Evolutionary conservation across 2,888 invertebrate species (phyloP).

Genomic region (Dryobotodes eremita): DNA sequence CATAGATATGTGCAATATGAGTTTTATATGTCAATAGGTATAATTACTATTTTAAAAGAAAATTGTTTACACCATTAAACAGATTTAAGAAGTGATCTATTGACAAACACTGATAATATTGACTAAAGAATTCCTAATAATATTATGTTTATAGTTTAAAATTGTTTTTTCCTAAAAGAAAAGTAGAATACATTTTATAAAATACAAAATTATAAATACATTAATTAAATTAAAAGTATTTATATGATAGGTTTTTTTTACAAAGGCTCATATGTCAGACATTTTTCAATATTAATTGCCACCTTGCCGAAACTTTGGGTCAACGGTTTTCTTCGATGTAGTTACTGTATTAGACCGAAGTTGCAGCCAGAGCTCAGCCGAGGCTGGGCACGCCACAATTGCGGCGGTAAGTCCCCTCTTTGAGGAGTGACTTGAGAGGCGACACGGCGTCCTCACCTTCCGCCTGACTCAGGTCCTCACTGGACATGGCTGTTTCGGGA

Average conservation of each 20-base stretch:
- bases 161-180: conserved; percentile 10
- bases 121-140: conserved; percentile 23
- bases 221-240: conserved; percentile 28
- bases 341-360: background rate
- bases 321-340: background rate
- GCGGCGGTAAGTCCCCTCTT: no score
- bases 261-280: conserved; percentile 18
- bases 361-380: background rate
- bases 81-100: background rate
- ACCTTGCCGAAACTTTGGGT: background rate
- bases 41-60: conserved; percentile 5
- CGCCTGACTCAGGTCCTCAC: no score
- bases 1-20: conserved; percentile 1
- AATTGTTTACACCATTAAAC: background rate
- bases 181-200: conserved; percentile 18
- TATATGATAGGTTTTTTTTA: conserved; percentile 9
- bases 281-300: background rate
- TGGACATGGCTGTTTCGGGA: no score
- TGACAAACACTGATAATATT: conserved; percentile 24
- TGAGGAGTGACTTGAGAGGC: no score
- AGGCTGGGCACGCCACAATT: no score
- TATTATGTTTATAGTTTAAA: background rate
- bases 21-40: background rate
- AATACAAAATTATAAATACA: conserved; percentile 47
- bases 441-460: no score